A percentile compares a stretch with the other conserved stretches of the same genome.
These are phyloP conservation scores for Cariama cristata DNA, from an alignment of 2,113 vertebrate species.

Conservation along the genomic window DNA sequence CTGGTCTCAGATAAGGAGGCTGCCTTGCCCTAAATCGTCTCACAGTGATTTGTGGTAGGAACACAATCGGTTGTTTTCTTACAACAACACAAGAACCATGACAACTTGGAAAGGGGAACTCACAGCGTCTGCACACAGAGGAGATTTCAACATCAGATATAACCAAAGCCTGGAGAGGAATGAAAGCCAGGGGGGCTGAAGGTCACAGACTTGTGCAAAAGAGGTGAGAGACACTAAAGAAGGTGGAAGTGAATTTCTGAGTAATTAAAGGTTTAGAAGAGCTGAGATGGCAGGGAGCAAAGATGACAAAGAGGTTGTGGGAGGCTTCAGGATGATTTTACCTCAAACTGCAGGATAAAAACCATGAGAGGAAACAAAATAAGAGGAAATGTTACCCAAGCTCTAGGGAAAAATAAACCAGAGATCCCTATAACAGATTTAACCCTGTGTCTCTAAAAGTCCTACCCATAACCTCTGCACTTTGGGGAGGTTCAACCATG, in stretches of 20 bases:
- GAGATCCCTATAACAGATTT: not conserved
- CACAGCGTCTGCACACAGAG: not conserved
- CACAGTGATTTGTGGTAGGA: not conserved
- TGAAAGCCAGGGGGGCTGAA: not conserved
- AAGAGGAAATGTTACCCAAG: not conserved
- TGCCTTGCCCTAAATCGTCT: not conserved
- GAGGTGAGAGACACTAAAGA: not conserved
- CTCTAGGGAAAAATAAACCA: not conserved
- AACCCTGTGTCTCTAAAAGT: not conserved
- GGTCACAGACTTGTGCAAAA: conserved; percentile 9
- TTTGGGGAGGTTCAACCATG: not conserved
- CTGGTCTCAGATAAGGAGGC: not conserved
- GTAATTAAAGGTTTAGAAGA: not conserved
- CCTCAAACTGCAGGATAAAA: conserved; percentile 6
- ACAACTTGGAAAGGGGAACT: conserved; percentile 56
- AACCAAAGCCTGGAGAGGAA: not conserved
- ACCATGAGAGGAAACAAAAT: not conserved
- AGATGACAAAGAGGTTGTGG: not conserved
- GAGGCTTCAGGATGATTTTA: conserved; percentile 20
- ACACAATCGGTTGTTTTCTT: not conserved
- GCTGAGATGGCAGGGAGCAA: not conserved
- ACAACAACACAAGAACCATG: conserved; percentile 11
- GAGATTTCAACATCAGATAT: conserved; percentile 48
- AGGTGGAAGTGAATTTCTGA: conserved; percentile 20
- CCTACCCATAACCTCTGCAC: not conserved